phyloP scores from a whole-genome alignment of 2,113 vertebrate genomes.

The Caloenas nicobarica region DNA sequence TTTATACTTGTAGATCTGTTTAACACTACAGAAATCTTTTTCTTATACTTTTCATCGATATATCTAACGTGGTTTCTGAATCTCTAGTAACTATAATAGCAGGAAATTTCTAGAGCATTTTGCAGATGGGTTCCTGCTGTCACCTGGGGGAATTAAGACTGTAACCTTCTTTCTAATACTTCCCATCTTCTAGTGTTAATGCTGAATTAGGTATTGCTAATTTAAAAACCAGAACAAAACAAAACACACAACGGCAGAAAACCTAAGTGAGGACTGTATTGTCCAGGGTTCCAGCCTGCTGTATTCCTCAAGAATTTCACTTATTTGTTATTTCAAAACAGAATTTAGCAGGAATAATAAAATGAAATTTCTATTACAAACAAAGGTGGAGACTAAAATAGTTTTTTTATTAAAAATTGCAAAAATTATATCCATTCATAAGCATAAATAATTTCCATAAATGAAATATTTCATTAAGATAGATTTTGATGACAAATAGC shows the following conservation, averaged over 20 bases:
- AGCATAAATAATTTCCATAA: neutral
- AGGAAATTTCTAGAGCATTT: neutral
- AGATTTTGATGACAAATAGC: neutral
- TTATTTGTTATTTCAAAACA: neutral
- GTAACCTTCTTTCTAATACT: neutral
- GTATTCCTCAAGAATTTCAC: neutral
- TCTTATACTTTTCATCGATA: neutral
- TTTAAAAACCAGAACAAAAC: neutral
- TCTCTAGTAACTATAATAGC: neutral
- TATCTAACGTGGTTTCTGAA: neutral
- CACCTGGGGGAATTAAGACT: neutral
- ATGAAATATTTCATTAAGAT: neutral
- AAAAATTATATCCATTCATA: neutral
- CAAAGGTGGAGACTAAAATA: neutral
- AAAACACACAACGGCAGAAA: neutral
- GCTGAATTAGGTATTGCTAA: neutral
- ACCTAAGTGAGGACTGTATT: neutral
- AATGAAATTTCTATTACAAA: neutral
- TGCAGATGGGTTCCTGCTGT: neutral
- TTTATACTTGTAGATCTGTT: neutral
- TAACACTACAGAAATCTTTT: neutral
- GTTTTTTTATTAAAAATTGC: neutral
- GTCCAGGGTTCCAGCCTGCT: neutral
- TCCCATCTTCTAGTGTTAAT: neutral
- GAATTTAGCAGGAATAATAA: neutral